Evolutionary conservation across 2,888 invertebrate species (phyloP), one percentile per base, ranked within the genome.

Genomic region (Sipunculus nudus): DNA sequence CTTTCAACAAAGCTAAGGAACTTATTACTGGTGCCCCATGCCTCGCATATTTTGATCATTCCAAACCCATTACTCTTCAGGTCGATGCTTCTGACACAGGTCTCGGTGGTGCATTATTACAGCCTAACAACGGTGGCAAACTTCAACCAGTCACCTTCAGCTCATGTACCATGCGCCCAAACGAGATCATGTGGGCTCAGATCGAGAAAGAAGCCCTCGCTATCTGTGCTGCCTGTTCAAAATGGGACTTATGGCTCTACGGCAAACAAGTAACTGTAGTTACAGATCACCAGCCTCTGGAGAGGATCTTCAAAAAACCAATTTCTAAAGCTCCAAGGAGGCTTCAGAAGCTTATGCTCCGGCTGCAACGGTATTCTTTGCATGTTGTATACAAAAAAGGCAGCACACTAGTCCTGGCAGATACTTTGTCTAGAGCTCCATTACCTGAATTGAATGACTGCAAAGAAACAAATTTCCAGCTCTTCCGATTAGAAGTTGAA

Each of bases 231-330:
- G 32, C 21, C 8, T 57, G 25, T 28, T 25, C 23, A 13, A 50
- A 43, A 25, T 58, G 28, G n/a, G 52, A 58, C 46, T 32, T 25
- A 5, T 58, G 52, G 52, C 41, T 58, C 5, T 58, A 41, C 25
- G 58, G 52, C 31, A 47, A 52, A 19, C 4, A 19, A 6, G 43
- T 45, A 26, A 57, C 32, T 28, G n/a, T n/a, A n/a, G 49, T 57
- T 6, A 52, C 43, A 5, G 58, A 58, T 29, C 57, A 57, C 25
- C 29, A 50, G 45, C 58, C 53, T 16, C 28, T 53, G 6, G 53
- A 53, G 26, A 41, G 41, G 8, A 53, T 53, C 6, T 28, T 53
- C 21, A 39, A 28, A 21, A 53, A 53, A 26, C 38, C 55, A 5
- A 19, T 55, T 3, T 10, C 5, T n/a, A n/a, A 5, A 48, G 55